Evolutionary conservation across 2,888 invertebrate genomes (phyloP).

Genomic region (Sacculina carcini): DNA sequence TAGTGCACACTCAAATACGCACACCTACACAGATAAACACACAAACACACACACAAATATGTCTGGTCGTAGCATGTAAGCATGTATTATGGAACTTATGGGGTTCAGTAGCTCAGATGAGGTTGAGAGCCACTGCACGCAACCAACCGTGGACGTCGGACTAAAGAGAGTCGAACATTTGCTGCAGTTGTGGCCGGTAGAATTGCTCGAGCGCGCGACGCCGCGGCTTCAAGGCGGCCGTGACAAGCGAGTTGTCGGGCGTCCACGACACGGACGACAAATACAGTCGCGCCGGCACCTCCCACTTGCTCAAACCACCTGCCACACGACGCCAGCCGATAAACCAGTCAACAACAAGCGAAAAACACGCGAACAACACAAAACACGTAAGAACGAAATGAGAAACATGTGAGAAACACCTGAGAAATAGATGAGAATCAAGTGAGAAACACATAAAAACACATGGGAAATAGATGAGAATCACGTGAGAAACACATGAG

Average conservation of each 20-base stretch:
- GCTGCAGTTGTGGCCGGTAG: constrained; percentile 71
- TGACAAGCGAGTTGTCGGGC: constrained; percentile 87
- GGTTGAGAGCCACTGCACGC: too few relatives aligned
- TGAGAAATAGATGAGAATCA: too few relatives aligned
- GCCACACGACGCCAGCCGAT: too few relatives aligned
- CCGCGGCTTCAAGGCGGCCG: constrained; percentile 92
- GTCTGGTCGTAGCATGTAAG: not conserved
- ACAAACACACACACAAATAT: too few relatives aligned
- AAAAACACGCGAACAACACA: too few relatives aligned
- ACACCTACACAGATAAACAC: not conserved
- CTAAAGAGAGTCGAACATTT: constrained; percentile 68
- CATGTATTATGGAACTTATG: not conserved
- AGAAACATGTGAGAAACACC: too few relatives aligned
- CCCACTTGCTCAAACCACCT: constrained; percentile 74
- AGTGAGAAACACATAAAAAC: too few relatives aligned
- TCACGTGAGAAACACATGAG: too few relatives aligned
- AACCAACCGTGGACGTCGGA: too few relatives aligned
- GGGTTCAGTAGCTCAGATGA: too few relatives aligned
- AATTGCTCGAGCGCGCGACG: constrained; percentile 81
- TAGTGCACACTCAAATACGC: not conserved
- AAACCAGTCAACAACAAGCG: not conserved
- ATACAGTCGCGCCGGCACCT: constrained; percentile 68
- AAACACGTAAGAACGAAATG: too few relatives aligned
- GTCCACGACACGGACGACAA: constrained; percentile 72
- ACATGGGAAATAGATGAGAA: too few relatives aligned